Evolutionary conservation across 2,888 invertebrate species (phyloP).

Genomic region (Epinotia demarniana): DNA sequence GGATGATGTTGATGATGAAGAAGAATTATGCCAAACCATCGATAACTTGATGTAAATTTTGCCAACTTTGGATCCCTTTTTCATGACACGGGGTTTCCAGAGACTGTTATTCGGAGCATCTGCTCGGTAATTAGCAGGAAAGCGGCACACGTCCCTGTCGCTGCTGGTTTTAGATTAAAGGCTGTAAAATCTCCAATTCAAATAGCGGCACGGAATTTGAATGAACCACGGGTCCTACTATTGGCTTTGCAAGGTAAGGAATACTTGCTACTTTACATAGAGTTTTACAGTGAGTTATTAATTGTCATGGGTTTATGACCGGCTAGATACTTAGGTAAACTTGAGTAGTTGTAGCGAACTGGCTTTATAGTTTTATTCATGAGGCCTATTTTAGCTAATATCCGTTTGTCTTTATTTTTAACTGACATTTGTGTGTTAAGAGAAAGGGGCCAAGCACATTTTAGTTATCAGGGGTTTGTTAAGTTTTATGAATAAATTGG

Average conservation of each 20-base stretch:
- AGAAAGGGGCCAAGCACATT: too few relatives aligned
- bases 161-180: slow-evolving; percentile 47
- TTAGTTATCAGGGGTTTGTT: too few relatives aligned
- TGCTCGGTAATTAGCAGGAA: slow-evolving; percentile 41
- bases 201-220: slow-evolving; percentile 46
- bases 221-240: slow-evolving; percentile 41
- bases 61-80: neutral
- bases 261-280: neutral
- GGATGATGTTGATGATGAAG: too few relatives aligned
- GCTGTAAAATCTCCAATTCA: slow-evolving; percentile 48
- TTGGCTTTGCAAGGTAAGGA: neutral
- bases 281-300: too few relatives aligned
- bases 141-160: slow-evolving; percentile 41
- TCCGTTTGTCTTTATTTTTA: too few relatives aligned
- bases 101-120: slow-evolving; percentile 39
- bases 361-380: too few relatives aligned
- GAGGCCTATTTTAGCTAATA: too few relatives aligned
- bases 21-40: neutral
- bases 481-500: too few relatives aligned
- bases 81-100: slow-evolving; percentile 7
- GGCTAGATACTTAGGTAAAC: neutral
- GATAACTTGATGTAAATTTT: neutral
- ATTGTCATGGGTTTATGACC: neutral
- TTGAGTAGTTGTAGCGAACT: too few relatives aligned
- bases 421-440: too few relatives aligned